Evolutionary conservation across 2,888 invertebrate species (phyloP), one percentile per base, ranked within the genome.

Genomic region (Xylocampa areola): DNA sequence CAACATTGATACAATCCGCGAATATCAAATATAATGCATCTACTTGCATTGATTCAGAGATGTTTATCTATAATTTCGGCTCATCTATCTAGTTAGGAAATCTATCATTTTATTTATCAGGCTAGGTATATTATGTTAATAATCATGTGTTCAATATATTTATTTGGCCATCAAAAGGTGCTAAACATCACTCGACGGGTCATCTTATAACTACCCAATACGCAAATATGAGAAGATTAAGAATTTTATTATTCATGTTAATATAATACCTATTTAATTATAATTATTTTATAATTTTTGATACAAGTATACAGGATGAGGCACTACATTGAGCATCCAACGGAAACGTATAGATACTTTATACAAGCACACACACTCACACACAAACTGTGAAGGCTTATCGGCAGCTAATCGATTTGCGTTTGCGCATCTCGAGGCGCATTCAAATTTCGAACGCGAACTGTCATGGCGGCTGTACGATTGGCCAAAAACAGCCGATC

Each of bases 371-470:
- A 79, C 80, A 83, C 77, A 77, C n/a, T n/a, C 68, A 80, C 45
- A 45, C 44, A 72, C 67, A 52, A 37, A 52, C 45, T 37, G 39
- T 59, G 52, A 60, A 73, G 65, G 81, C 85, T 91, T 92, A 92
- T 92, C 91, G 87, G 79, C 78, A 86, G 85, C 84, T 90, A 89
- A 92, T 92, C 92, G 86, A 81, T 81, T 81, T 69, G 82, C 90
- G 90, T 84, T 84, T 84, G 90, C 90, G 90, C 91, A 92, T 92
- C 92, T 90, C 86, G 84, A 71, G 71, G 76, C 88, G 90, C 90
- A 92, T 93, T 93, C 90, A 93, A 93, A 93, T 91, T 92, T 91
- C 82, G 88, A 89, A 85, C 85, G 84, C 82, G 73, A 84, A 88
- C 88, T 84, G 88, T 90, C 90, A 90, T 90, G 88, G 89, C 90